Evolutionary conservation across 2,797 vertebrate species (phyloP).

Genomic region (Sphaeramia orbicularis): DNA sequence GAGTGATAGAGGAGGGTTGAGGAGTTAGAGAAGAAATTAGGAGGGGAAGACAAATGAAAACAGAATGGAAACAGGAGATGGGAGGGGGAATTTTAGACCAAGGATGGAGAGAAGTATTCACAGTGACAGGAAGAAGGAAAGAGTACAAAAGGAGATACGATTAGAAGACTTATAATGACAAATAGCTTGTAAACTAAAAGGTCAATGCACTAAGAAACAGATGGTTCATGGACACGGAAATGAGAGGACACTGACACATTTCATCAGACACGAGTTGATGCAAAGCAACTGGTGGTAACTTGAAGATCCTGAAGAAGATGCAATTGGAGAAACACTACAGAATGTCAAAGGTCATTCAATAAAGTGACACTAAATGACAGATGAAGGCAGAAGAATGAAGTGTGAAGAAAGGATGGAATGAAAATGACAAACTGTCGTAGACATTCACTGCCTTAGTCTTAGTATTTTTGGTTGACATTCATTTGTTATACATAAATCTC

Average conservation of each 20-base stretch:
- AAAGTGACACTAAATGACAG: conserved; percentile 17
- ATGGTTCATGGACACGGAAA: conserved; percentile 53
- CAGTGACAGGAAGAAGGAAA: conserved; percentile 22
- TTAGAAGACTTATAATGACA: conserved; percentile 62
- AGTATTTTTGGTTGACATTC: conserved; percentile 25
- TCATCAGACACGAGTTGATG: conserved; percentile 29
- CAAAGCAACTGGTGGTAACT: conserved; percentile 32
- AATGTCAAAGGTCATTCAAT: conserved; percentile 15
- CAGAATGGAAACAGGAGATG: conserved; percentile 3
- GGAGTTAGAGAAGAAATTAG: conserved; percentile 19
- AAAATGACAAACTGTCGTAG: conserved; percentile 20
- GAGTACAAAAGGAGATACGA: conserved; percentile 45
- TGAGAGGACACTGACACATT: conserved; percentile 39
- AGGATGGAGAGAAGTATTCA: conserved; percentile 12
- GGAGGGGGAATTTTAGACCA: conserved; percentile 20
- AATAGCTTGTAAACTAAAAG: conserved; percentile 27
- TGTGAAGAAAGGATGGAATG: conserved; percentile 17
- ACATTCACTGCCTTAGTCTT: conserved; percentile 9
- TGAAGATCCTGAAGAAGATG: conserved; percentile 42
- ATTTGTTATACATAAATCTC: neutral
- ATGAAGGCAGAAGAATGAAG: conserved; percentile 1
- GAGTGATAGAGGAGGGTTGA: conserved; percentile 49
- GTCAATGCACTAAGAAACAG: conserved; percentile 52
- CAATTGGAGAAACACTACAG: conserved; percentile 16
- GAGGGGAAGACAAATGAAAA: conserved; percentile 20